These are phyloP conservation scores for Adineta ricciae DNA, from an alignment of 2,888 invertebrate genomes.

Conservation along the genomic window DNA sequence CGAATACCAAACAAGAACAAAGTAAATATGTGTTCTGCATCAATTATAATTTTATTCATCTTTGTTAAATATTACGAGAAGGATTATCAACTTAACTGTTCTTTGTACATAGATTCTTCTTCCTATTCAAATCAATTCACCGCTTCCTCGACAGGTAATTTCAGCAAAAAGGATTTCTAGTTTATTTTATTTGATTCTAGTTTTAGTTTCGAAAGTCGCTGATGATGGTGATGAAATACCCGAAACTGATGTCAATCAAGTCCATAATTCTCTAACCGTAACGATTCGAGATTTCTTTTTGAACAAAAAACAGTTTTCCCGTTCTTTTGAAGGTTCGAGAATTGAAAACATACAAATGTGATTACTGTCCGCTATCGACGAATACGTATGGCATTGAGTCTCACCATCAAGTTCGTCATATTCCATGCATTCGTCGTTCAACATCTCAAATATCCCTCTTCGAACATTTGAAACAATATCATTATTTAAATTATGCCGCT, in stretches of 20 bases:
- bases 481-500: background rate
- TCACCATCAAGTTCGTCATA: background rate
- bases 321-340: background rate
- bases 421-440: background rate
- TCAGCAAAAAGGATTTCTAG: background rate
- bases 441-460: background rate
- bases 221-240: background rate
- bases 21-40: background rate
- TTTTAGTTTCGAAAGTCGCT: background rate
- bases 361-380: background rate
- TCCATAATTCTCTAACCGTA: background rate
- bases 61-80: too few relatives aligned
- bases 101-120: background rate
- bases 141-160: background rate
- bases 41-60: too few relatives aligned
- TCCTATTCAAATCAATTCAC: background rate
- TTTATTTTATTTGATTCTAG: background rate
- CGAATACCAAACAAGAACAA: background rate
- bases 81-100: background rate
- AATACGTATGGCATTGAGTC: background rate
- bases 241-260: background rate
- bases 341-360: background rate
- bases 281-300: background rate
- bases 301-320: background rate
- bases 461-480: background rate